Conservation (phyloP, 2,888 invertebrate species). For the Cheilosia vulpina region DNA sequence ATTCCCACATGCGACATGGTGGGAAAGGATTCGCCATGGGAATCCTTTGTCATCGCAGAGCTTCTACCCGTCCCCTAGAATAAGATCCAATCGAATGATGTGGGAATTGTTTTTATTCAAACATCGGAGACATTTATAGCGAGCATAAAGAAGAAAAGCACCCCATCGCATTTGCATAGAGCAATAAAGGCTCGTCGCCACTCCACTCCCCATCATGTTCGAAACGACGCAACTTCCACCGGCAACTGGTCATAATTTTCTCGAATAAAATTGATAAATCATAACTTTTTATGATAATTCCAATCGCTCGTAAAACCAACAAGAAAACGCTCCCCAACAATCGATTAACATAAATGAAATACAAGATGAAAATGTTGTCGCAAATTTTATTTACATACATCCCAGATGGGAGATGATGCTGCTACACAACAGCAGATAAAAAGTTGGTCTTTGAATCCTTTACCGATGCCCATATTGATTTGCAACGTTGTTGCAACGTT, state of each 20-base stretch:
- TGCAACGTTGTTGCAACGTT: conserved; percentile 5
- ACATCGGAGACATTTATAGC: conserved; percentile 71
- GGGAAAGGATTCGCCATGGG: conserved; percentile 35
- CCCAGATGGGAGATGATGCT: neutral
- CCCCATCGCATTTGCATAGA: conserved; percentile 67
- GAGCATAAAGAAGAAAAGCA: conserved; percentile 55
- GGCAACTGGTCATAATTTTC: conserved; percentile 73
- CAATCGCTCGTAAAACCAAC: conserved; percentile 35
- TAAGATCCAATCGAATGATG: conserved; percentile 81
- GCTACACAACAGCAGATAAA: conserved; percentile 22
- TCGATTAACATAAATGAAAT: conserved; percentile 62
- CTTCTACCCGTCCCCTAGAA: neutral
- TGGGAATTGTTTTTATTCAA: conserved; percentile 81
- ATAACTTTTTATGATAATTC: conserved; percentile 74
- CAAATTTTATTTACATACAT: conserved; percentile 33
- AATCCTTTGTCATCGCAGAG: conserved; percentile 43
- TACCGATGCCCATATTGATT: conserved; percentile 20
- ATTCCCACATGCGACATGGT: conserved; percentile 77
- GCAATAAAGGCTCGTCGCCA: conserved; percentile 52
- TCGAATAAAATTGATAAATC: conserved; percentile 75
- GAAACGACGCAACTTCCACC: conserved; percentile 2
- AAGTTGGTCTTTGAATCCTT: conserved; percentile 34
- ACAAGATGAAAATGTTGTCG: conserved; percentile 38
- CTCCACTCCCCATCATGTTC: no score
- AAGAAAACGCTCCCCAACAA: conserved; percentile 22